Percentiles rank a stretch among this genome's conserved stretches.
These are phyloP conservation scores for Trididemnum miniatum DNA, from an alignment of 23 tunicate genomes.

Conservation along the genomic window DNA sequence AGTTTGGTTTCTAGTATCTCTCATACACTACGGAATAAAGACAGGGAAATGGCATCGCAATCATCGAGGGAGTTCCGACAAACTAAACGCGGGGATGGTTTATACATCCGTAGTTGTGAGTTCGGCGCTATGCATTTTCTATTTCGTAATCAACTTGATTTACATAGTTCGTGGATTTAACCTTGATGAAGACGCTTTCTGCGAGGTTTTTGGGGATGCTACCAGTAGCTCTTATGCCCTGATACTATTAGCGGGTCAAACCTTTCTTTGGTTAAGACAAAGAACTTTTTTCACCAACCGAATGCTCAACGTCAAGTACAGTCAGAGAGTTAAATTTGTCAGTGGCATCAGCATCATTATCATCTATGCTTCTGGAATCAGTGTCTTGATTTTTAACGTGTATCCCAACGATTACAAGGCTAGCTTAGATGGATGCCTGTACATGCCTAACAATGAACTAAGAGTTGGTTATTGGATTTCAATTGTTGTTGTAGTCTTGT, in stretches of 20 bases:
- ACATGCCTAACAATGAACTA: background rate
- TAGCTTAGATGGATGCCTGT: conserved; percentile 29
- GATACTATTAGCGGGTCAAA: conserved; percentile 7
- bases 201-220: conserved; percentile 54
- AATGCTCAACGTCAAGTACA: conserved; percentile 47
- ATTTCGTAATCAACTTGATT: background rate
- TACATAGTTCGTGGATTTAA: conserved; percentile 25
- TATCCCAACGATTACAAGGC: conserved; percentile 31
- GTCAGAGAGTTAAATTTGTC: conserved; percentile 5
- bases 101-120: conserved; percentile 38
- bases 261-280: conserved; percentile 61
- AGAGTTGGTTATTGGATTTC: background rate
- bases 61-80: background rate
- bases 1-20: conserved; percentile 18
- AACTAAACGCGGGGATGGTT: conserved; percentile 31
- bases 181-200: background rate
- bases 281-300: conserved; percentile 42
- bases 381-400: background rate
- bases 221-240: conserved; percentile 15
- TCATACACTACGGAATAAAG: conserved; percentile 35
- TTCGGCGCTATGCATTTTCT: conserved; percentile 12
- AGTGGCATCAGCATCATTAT: conserved; percentile 38
- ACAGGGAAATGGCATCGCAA: conserved; percentile 44
- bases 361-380: conserved; percentile 18
- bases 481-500: conserved; percentile 8